These are phyloP conservation scores for Hydropsyche betteni DNA, from an alignment of 2,888 invertebrate species.

Conservation along the genomic window DNA sequence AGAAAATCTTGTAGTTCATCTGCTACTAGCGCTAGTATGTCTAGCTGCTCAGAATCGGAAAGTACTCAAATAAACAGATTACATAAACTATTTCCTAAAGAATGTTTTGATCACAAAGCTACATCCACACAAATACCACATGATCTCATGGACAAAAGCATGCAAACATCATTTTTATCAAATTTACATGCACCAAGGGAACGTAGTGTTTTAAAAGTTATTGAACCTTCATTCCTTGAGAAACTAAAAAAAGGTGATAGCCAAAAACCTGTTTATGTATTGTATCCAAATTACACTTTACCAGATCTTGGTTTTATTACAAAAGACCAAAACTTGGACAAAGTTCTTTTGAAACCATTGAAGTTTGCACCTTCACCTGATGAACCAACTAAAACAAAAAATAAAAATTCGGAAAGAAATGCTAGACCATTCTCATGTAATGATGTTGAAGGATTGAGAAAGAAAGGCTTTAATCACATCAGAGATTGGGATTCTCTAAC, in stretches of 20 bases:
- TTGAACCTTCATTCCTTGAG: slow-evolving; percentile 76
- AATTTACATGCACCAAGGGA: slow-evolving; percentile 59
- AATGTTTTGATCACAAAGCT: slow-evolving; percentile 61
- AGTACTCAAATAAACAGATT: slow-evolving; percentile 65
- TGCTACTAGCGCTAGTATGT: slow-evolving; percentile 65
- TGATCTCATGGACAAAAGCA: slow-evolving; percentile 74
- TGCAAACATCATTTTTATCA: slow-evolving; percentile 74
- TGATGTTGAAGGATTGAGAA: slow-evolving; percentile 82
- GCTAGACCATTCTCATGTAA: slow-evolving; percentile 80
- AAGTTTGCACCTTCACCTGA: slow-evolving; percentile 63
- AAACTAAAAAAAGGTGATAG: slow-evolving; percentile 73
- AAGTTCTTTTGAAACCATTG: slow-evolving; percentile 80
- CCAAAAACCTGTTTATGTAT: slow-evolving; percentile 84
- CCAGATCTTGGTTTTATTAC: slow-evolving; percentile 83
- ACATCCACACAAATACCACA: slow-evolving; percentile 66
- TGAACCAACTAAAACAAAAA: slow-evolving; percentile 60
- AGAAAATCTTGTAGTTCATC: slow-evolving; percentile 64
- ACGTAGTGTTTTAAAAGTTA: slow-evolving; percentile 68
- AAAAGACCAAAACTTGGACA: slow-evolving; percentile 65
- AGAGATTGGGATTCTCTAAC: slow-evolving; percentile 94
- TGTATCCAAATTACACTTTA: slow-evolving; percentile 90
- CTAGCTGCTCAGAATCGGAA: slow-evolving; percentile 67
- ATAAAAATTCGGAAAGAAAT: slow-evolving; percentile 58
- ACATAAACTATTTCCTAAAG: slow-evolving; percentile 60
- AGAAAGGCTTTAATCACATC: slow-evolving; percentile 84